Percentiles rank a stretch among this genome's conserved stretches.
phyloP scores from a whole-genome alignment of 2,113 vertebrate species.

The Microtus oregoni region DNA sequence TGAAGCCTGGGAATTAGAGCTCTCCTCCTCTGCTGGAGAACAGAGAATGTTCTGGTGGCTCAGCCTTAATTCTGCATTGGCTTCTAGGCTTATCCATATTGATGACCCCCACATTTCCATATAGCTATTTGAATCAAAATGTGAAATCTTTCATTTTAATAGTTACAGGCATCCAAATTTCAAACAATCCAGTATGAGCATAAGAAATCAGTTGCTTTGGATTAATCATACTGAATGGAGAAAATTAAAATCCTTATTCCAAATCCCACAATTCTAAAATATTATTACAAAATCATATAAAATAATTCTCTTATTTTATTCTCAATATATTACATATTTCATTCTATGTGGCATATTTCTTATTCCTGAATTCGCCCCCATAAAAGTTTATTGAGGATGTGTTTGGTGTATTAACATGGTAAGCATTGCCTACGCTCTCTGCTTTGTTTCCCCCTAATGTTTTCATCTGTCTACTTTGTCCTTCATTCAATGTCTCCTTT shows the following conservation, averaged over 20 bases:
- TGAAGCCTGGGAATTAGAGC: conserved; percentile 66
- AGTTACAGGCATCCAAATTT: conserved; percentile 16
- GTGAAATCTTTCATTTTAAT: conserved; percentile 59
- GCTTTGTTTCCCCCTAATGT: background rate
- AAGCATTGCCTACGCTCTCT: background rate
- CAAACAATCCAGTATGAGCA: conserved; percentile 5
- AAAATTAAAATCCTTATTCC: conserved; percentile 39
- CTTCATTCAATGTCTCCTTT: background rate
- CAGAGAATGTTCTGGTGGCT: conserved; percentile 55
- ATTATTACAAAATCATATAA: conserved; percentile 1
- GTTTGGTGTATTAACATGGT: background rate
- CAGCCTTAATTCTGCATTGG: conserved; percentile 67
- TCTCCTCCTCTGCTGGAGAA: conserved; percentile 57
- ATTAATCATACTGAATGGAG: conserved; percentile 6
- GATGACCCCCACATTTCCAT: conserved; percentile 60
- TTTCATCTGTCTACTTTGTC: background rate
- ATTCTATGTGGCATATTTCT: background rate
- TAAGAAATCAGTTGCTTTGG: conserved; percentile 23
- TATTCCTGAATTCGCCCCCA: background rate
- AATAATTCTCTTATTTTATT: background rate
- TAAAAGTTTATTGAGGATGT: background rate
- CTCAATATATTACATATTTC: background rate
- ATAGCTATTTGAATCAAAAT: conserved; percentile 71
- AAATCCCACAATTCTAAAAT: background rate
- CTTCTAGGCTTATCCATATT: conserved; percentile 63